Evolutionary conservation across 2,113 vertebrate genomes (phyloP).

Genomic region (Vanacampus margaritifer): DNA sequence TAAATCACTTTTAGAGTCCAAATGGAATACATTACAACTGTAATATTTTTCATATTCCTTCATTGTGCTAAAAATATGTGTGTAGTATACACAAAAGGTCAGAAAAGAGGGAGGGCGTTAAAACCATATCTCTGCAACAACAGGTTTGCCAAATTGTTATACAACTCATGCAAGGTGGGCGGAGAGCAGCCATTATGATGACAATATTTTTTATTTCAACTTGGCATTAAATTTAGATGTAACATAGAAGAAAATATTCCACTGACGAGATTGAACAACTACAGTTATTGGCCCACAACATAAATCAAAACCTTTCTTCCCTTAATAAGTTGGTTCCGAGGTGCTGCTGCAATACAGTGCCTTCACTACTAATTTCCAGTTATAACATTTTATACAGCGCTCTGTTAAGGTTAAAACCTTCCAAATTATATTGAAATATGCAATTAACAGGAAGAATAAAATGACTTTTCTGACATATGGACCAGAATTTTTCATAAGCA

Average conservation of each 20-base stretch:
- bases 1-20: background rate
- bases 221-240: background rate
- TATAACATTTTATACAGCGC: background rate
- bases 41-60: background rate
- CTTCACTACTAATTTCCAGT: background rate
- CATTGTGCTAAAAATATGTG: background rate
- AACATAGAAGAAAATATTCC: background rate
- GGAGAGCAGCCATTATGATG: background rate
- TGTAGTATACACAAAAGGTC: background rate
- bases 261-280: background rate
- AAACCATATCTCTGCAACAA: background rate
- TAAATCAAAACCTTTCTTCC: background rate
- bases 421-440: background rate
- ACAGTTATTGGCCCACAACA: background rate
- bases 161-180: background rate
- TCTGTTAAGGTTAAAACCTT: background rate
- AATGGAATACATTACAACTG: background rate
- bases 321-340: background rate
- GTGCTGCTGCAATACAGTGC: background rate
- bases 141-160: background rate
- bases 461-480: background rate
- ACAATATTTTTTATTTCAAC: background rate
- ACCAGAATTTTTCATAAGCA: background rate
- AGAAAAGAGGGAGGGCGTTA: background rate
- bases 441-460: no score